Evolutionary conservation across 2,113 vertebrate genomes (phyloP).

Genomic region (Myodes glareolus): DNA sequence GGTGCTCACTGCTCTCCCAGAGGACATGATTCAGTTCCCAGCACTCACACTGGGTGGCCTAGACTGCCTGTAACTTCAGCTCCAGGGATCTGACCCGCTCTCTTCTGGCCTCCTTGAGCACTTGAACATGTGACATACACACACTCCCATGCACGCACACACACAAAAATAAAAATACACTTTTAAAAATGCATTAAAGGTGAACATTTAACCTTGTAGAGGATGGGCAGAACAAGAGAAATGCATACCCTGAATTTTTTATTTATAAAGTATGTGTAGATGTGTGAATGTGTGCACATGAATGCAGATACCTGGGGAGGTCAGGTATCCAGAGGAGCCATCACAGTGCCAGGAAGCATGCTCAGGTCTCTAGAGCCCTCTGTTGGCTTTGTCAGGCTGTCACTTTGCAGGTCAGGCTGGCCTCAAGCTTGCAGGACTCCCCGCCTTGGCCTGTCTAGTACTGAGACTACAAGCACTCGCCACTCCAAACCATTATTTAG

Average conservation of each 20-base stretch:
- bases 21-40: neutral
- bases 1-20: no score
- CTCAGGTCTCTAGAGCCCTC: neutral
- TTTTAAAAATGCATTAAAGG: neutral
- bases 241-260: neutral
- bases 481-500: neutral
- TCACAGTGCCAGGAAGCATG: no score
- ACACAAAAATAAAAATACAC: neutral
- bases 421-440: neutral
- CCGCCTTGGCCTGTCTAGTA: no score
- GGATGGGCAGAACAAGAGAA: neutral
- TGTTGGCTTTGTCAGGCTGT: neutral
- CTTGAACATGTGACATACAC: neutral
- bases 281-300: neutral
- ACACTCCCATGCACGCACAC: neutral
- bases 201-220: neutral
- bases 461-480: no score
- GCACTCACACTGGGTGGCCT: no score
- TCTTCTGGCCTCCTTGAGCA: neutral
- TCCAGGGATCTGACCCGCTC: neutral
- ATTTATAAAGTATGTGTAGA: neutral
- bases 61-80: neutral
- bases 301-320: neutral
- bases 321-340: no score
- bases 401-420: neutral